Conservation (phyloP, 2,888 invertebrate species). For the Ophraella communa region DNA sequence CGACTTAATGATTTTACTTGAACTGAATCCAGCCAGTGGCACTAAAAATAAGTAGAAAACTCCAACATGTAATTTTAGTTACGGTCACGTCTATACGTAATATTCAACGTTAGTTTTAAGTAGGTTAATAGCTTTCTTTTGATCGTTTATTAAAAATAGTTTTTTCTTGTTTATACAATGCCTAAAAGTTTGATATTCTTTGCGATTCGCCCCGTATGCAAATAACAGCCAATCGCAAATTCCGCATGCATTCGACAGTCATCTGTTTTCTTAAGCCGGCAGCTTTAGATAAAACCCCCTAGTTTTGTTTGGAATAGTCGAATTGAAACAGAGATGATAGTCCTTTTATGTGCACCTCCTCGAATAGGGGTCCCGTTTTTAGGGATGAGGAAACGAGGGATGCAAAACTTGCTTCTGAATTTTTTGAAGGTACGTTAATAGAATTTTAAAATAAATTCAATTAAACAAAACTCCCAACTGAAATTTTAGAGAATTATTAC, state of each 20-base stretch:
- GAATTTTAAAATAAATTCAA: neutral
- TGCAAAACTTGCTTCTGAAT: neutral
- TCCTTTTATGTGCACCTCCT: conserved; percentile 8
- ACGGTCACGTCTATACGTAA: neutral
- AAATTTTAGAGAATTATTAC: too few relatives aligned
- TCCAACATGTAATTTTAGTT: neutral
- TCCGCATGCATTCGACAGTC: conserved; percentile 53
- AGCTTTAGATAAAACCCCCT: conserved; percentile 51
- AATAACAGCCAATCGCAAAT: conserved; percentile 38
- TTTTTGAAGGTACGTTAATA: neutral
- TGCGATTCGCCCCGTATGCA: neutral
- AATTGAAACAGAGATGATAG: conserved; percentile 52
- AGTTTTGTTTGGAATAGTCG: conserved; percentile 55
- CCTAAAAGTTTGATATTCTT: too few relatives aligned
- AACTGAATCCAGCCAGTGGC: neutral
- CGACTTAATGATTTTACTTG: conserved; percentile 1
- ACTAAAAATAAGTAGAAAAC: neutral
- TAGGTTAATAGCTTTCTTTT: too few relatives aligned
- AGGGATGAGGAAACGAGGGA: neutral
- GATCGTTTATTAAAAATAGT: too few relatives aligned
- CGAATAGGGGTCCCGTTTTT: conserved; percentile 1
- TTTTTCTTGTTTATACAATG: too few relatives aligned
- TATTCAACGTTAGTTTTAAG: too few relatives aligned
- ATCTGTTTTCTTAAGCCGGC: conserved; percentile 56
- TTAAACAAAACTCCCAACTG: too few relatives aligned